These are phyloP conservation scores for Nothoprocta perdicaria DNA, from an alignment of 2,113 vertebrate genomes.

Conservation along the genomic window DNA sequence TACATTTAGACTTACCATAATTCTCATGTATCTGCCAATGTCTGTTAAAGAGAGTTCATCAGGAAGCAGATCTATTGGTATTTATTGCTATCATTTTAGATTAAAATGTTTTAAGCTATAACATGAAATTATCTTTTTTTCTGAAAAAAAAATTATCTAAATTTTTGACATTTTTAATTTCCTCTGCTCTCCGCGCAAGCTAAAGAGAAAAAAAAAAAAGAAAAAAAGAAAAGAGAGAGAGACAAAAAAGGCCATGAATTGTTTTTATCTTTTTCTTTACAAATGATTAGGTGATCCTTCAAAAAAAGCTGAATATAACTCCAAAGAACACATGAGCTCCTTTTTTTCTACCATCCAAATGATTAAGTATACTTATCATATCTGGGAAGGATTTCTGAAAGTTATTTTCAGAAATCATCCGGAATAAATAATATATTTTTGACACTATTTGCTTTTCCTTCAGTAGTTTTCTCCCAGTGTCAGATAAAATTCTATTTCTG, in stretches of 20 bases:
- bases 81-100: background rate
- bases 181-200: background rate
- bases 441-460: background rate
- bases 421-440: background rate
- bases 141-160: background rate
- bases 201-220: too few relatives aligned
- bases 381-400: background rate
- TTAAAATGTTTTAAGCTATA: background rate
- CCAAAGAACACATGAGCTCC: rapidly evolving
- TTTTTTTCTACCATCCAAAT: background rate
- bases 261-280: background rate
- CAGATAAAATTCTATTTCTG: background rate
- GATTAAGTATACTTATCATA: background rate
- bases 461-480: background rate
- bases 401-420: background rate
- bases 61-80: background rate
- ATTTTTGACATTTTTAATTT: background rate
- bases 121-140: background rate
- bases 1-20: background rate
- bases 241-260: rapidly evolving
- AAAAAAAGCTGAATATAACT: background rate
- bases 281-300: background rate
- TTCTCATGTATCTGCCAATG: background rate
- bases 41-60: background rate
- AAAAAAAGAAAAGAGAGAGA: too few relatives aligned